A percentile compares a stretch with the other conserved stretches of the same genome.
Conservation (phyloP, 2,113 vertebrate genomes). For the Tragulus kanchil region DNA sequence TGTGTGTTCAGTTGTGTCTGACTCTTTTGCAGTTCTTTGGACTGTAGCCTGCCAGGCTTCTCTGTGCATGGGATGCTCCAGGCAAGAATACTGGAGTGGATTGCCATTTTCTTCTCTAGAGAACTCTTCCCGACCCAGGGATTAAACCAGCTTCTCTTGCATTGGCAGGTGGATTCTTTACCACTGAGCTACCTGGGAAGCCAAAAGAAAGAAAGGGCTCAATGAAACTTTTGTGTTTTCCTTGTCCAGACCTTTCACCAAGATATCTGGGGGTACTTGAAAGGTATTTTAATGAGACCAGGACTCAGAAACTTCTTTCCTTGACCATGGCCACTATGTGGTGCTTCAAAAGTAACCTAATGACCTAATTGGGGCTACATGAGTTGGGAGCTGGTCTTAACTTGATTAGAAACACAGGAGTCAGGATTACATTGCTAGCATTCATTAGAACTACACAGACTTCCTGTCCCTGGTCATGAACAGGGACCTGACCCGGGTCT, state of each 20-base stretch:
- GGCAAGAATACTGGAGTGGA: no score
- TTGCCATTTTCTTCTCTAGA: no score
- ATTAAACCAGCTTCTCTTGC: neutral
- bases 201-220: neutral
- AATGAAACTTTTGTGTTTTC: neutral
- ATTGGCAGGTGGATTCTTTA: neutral
- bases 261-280: neutral
- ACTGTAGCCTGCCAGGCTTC: no score
- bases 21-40: no score
- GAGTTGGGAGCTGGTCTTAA: conserved; percentile 16
- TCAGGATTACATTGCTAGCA: neutral
- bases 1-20: no score
- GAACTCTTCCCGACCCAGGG: neutral
- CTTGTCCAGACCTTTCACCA: neutral
- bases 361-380: neutral
- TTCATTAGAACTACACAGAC: no score
- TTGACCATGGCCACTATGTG: neutral
- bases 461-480: no score
- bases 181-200: neutral
- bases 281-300: conserved; percentile 17
- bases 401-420: neutral
- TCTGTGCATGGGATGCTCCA: no score
- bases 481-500: neutral
- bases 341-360: neutral
- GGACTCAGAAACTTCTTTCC: neutral